Evolutionary conservation across 2,797 vertebrate species (phyloP), one percentile per base, ranked within the genome.

Genomic region (Chelmon rostratus): DNA sequence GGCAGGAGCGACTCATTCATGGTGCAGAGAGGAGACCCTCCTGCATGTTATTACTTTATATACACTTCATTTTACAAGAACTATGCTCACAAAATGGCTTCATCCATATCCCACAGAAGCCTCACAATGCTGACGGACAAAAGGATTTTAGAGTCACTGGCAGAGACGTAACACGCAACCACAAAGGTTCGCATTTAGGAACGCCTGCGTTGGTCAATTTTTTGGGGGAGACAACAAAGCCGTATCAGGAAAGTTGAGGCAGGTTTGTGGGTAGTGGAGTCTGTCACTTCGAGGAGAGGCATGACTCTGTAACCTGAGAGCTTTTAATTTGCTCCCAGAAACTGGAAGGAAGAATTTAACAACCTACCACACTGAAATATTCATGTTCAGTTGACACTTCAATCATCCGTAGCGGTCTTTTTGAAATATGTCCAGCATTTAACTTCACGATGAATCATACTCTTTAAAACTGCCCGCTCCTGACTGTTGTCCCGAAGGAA

Each of bases 1-100:
- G 93, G 94, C 94, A 88, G 92, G 70, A 89, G 91, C 90, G 88
- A 94, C 92, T 95, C 94, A 94, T 95, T 95, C 92, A 94, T 93
- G 92, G 93, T 87, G 91, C 88, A 84, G 94, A 93, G 93, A 87
- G 86, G 86, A 94, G 92, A 93, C 92, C 89, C 91, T 93, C 87
- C 88, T 91, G 91, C 93, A 88, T 90, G 91, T 92, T 92, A 93
- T 93, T 94, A 94, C 91, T 92, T 93, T 93, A 91, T 90, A 91
- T 90, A 92, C 90, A 87, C 90, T 94, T 92, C 82, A 86, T 90
- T 91, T 93, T 93, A 88, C 76, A 90, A 86, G 82, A 89, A 82
- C 86, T 90, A 69, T 88, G 92, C 82, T 88, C 92, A 91, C 91
- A 92, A 94, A 94, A 93, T 93, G 86, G 88, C 91, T 90, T 80